These are phyloP conservation scores for Halcyon senegalensis DNA, from an alignment of 2,113 vertebrate species.

Conservation along the genomic window DNA sequence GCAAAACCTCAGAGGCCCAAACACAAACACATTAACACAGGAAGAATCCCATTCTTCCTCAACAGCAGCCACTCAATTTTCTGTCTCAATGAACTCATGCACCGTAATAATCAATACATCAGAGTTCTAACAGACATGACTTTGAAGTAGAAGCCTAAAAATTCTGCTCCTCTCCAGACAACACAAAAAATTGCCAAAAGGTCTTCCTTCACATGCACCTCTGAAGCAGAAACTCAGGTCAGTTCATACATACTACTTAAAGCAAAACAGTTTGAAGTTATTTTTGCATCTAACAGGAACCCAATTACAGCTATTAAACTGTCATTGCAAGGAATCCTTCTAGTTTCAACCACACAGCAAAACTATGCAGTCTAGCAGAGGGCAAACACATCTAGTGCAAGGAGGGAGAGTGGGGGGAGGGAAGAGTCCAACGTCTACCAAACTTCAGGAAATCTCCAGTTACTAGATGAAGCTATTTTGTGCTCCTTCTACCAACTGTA, in stretches of 20 bases:
- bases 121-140: not conserved
- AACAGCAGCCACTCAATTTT: not conserved
- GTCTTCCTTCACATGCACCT: not conserved
- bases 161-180: not conserved
- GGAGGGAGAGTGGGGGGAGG: fast-evolving
- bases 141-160: not conserved
- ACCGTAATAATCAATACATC: not conserved
- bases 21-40: not conserved
- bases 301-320: not conserved
- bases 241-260: not conserved
- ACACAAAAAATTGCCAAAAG: not conserved
- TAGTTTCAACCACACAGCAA: not conserved
- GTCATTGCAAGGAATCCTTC: not conserved
- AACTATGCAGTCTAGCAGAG: not conserved
- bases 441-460: not conserved
- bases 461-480: not conserved
- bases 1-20: not conserved
- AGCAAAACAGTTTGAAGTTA: not conserved
- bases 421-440: not conserved
- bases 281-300: not conserved
- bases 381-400: not conserved
- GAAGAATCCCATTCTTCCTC: not conserved
- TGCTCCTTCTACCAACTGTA: not conserved
- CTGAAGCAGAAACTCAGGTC: not conserved
- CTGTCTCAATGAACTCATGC: not conserved